A percentile compares a stretch with the other conserved stretches of the same genome.
These are phyloP conservation scores for Ectemnius continuus DNA, from an alignment of 2,888 invertebrate species.

Conservation along the genomic window DNA sequence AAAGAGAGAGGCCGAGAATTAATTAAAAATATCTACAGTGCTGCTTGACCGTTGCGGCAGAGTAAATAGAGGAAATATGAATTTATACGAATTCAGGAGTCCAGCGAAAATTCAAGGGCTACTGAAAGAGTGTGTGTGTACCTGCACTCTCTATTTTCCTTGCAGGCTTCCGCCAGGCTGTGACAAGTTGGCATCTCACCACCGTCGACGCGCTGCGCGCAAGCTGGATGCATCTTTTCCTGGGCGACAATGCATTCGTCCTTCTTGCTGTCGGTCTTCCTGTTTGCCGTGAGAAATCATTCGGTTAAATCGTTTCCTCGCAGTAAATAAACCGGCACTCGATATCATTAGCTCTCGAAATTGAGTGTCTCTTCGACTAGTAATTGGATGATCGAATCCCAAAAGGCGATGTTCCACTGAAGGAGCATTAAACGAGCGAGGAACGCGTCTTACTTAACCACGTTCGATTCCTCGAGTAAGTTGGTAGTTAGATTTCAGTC, in stretches of 20 bases:
- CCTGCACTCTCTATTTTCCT: conserved; percentile 92
- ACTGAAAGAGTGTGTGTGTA: conserved; percentile 72
- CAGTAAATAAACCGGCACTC: too few species aligned
- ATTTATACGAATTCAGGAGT: not conserved
- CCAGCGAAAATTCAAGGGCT: not conserved
- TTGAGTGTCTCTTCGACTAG: too few species aligned
- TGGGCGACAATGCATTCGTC: conserved; percentile 94
- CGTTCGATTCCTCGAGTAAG: conserved; percentile 28
- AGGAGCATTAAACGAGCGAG: conserved; percentile 59
- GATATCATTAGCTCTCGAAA: too few species aligned
- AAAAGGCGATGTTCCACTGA: conserved; percentile 44
- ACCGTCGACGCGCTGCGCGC: conserved; percentile 89
- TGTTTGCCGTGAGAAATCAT: conserved; percentile 69
- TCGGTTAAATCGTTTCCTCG: too few species aligned
- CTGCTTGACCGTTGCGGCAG: too few species aligned
- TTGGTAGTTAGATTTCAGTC: conserved; percentile 7
- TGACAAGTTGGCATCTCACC: conserved; percentile 92
- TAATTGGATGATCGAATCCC: too few species aligned
- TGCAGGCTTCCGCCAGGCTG: conserved; percentile 89
- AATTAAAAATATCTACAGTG: too few species aligned
- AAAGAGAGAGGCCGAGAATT: too few species aligned
- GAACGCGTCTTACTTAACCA: conserved; percentile 57
- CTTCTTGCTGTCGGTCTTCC: conserved; percentile 92
- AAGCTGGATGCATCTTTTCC: conserved; percentile 92
- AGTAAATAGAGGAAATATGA: not conserved